Evolutionary conservation across 2,797 vertebrate genomes (phyloP), one percentile per base, ranked within the genome.

Genomic region (Hypotaenidia okinawae): DNA sequence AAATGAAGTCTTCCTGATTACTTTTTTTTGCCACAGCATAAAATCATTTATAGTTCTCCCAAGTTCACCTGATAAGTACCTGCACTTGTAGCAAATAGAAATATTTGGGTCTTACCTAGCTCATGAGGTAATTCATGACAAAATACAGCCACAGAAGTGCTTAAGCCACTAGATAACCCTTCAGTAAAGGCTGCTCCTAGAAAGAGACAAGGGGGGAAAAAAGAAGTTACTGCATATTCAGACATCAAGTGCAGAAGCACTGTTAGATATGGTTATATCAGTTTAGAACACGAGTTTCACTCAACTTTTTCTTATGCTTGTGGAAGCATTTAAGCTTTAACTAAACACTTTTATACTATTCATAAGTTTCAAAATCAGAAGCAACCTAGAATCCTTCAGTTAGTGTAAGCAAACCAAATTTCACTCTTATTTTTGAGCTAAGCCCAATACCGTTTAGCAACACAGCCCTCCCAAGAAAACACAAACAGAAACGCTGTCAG

Each of bases 101-200:
- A 73, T 33, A n/a, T 1, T n/a, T 9, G 11, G 11, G 16, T 90
- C 98, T 99, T 98, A 99, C 99, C 99, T 68, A 99, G 94, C 80
- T 99, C 99, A 68, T 99, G 99, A 86, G 99, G 99, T 86, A 99
- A 97, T 96, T 99, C 99, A 64, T 99, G 99, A 83, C 99, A 99
- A 97, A 99, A 99, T 19, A 99, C 99, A 19, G 99, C 99, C 64
- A 99, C 99, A 30, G 99, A 99, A 8, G 99, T 99, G 89, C 99
- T 99, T 88, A 99, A 98, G 23, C 99, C 99, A 80, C 99, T 99
- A 66, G 99, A 99, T 80, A 99, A 97, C 25, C 99, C 98, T 96
- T 99, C 98, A 7, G 99, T 99, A 97, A 99, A 99, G 35, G 99
- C 99, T 41, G 99, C 99, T 13, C 99, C 99, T 99, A 95, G 59